Percentiles rank a stretch among this genome's conserved stretches.
phyloP scores from a whole-genome alignment of 2,888 invertebrate species.

The Netelia virgata region DNA sequence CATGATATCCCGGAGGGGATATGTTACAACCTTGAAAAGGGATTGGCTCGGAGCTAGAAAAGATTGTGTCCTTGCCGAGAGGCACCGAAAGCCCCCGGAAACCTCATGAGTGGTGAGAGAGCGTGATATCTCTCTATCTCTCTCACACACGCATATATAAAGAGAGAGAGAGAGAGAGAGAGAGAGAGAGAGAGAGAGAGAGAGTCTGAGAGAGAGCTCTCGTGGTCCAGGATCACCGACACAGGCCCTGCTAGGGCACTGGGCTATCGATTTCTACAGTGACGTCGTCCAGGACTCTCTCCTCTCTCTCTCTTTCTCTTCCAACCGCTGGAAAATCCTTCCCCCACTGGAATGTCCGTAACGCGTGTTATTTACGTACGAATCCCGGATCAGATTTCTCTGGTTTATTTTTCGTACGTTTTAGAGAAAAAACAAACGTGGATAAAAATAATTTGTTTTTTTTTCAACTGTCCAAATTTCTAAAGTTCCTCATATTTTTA shows the following conservation, averaged over 20 bases:
- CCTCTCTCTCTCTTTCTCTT: not conserved
- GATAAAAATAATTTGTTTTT: too few relatives aligned
- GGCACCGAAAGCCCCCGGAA: not conserved
- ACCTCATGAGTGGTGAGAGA: not conserved
- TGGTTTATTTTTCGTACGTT: constrained; percentile 2
- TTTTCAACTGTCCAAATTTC: too few relatives aligned
- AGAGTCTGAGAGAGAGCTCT: constrained; percentile 2
- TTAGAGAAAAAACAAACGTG: too few relatives aligned
- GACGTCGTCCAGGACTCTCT: constrained; percentile 34
- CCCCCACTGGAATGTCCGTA: constrained; percentile 7
- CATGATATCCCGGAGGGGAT: not conserved
- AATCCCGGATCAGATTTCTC: constrained; percentile 24
- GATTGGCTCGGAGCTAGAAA: constrained; percentile 3
- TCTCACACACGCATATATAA: too few relatives aligned
- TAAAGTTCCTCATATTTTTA: not conserved
- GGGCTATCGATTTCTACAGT: constrained; percentile 58
- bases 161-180: constrained; percentile 36
- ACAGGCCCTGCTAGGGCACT: constrained; percentile 51
- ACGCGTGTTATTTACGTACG: constrained; percentile 43
- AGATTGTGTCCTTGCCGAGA: constrained; percentile 22
- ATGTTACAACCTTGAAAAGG: constrained; percentile 17
- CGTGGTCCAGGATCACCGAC: constrained; percentile 55
- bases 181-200: constrained; percentile 4
- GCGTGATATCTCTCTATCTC: too few relatives aligned
- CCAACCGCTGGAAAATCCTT: not conserved